phyloP scores from a whole-genome alignment of 2,113 vertebrate genomes.

The Ailuropoda melanoleuca region DNA sequence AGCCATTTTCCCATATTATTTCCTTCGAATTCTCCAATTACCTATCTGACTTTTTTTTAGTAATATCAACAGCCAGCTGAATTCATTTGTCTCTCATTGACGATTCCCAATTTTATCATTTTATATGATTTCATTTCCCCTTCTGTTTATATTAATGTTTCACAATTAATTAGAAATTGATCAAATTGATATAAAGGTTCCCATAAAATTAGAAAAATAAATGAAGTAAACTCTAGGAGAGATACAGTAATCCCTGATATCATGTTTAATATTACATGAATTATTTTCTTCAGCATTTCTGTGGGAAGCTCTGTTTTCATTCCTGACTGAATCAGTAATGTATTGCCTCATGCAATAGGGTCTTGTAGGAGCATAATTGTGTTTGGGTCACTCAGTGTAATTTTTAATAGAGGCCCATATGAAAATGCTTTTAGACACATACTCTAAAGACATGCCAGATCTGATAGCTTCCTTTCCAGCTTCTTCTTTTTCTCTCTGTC shows the following conservation, averaged over 20 bases:
- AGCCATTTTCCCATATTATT: not conserved
- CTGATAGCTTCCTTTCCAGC: not conserved
- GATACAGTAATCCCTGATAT: not conserved
- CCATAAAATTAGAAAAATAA: constrained; percentile 37
- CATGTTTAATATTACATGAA: not conserved
- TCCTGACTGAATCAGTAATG: not conserved
- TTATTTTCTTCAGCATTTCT: not conserved
- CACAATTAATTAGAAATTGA: not conserved
- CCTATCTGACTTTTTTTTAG: not conserved
- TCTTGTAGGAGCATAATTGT: not conserved
- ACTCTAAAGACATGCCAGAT: not conserved
- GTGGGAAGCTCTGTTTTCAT: not conserved
- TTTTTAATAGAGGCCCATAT: not conserved
- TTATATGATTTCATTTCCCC: not conserved
- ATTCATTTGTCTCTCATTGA: not conserved
- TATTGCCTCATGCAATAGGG: not conserved
- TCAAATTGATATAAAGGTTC: not conserved
- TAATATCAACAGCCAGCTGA: not conserved
- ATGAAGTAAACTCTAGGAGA: not conserved
- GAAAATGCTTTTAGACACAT: constrained; percentile 25
- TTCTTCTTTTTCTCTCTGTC: not conserved
- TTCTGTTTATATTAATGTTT: not conserved
- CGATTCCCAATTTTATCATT: not conserved
- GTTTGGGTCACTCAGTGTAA: not conserved
- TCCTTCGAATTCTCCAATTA: not conserved